Evolutionary conservation across 2,888 invertebrate species (phyloP).

Genomic region (Invenusta paracnida): DNA sequence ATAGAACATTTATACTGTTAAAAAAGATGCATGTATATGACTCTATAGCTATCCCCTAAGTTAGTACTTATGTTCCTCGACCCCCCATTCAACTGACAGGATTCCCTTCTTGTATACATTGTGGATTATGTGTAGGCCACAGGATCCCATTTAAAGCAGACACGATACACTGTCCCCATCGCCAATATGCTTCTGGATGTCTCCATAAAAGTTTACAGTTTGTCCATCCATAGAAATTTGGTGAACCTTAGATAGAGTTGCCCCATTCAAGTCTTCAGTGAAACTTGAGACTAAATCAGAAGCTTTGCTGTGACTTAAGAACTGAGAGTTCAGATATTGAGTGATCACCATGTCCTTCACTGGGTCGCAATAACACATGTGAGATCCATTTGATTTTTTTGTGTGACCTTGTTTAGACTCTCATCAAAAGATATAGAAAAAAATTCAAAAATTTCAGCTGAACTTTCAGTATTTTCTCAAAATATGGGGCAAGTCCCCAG

Average conservation of each 20-base stretch:
- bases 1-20: too few species aligned
- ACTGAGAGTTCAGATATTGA: conserved; percentile 21
- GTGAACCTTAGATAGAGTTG: conserved; percentile 32
- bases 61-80: too few species aligned
- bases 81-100: conserved; percentile 16
- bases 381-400: conserved; percentile 30
- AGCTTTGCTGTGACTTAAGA: conserved; percentile 11
- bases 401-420: conserved; percentile 30
- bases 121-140: background rate
- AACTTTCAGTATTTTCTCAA: conserved; percentile 32
- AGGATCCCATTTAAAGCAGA: background rate
- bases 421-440: conserved; percentile 27
- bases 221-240: conserved; percentile 35
- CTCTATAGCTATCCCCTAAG: too few species aligned
- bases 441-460: conserved; percentile 23
- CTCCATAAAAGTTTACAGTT: conserved; percentile 23
- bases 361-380: background rate
- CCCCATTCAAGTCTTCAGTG: background rate
- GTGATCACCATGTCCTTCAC: conserved; percentile 19
- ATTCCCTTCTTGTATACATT: background rate
- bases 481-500: conserved; percentile 24
- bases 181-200: background rate
- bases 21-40: too few species aligned
- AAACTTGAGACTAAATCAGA: conserved; percentile 20
- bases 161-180: too few species aligned